Evolutionary conservation across 2,113 vertebrate species (phyloP), one percentile per base, ranked within the genome.

Genomic region (Amblyopsis rosae): DNA sequence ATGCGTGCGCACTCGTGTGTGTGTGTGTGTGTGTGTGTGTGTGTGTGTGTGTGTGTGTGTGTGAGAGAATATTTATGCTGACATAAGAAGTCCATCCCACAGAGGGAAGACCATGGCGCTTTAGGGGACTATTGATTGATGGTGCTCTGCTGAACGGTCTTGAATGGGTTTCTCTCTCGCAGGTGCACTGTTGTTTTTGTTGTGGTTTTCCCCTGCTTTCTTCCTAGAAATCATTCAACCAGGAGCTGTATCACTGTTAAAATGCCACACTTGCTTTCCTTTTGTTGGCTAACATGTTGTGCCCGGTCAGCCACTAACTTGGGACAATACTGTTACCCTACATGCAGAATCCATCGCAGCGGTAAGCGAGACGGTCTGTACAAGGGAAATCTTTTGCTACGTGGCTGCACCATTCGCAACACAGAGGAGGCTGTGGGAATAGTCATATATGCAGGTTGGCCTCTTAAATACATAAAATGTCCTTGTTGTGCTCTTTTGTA

Each of bases 381-480:
- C 81, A 98, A 98, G 84, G 96, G 98, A 54, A 99, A 98, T 81
- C 92, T 99, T 81, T 80, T 99, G 81, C 94, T 99, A 35, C 90
- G 96, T 56, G 98, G 98, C 48, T 99, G 98, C 82, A 99, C 98
- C 69, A 79, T 99, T 86, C 92, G 96, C 76, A 99, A 99, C 86
- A 99, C 98, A 0, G 97, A 98, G 81, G 96, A 97, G 12, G 95
- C 97, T 0, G 93, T 94, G 19, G 98, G 98, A 66, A 96, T 99
- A 1, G 95, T 99, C 77, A 94, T 99, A 79, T 99, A 99, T 2
- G 97, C 96, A 93, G 98, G 98, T 98, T 77, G 58, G 66, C 19
- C 57, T 15, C 1, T 19, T 15, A 53, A 53, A n/a, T 53, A 15
- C 7, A 51, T 26, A 26, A 26, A 26, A 19, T 3, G 4, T n/a